Evolutionary conservation across 2,888 invertebrate genomes (phyloP).

Genomic region (Trichopria drosophilae): DNA sequence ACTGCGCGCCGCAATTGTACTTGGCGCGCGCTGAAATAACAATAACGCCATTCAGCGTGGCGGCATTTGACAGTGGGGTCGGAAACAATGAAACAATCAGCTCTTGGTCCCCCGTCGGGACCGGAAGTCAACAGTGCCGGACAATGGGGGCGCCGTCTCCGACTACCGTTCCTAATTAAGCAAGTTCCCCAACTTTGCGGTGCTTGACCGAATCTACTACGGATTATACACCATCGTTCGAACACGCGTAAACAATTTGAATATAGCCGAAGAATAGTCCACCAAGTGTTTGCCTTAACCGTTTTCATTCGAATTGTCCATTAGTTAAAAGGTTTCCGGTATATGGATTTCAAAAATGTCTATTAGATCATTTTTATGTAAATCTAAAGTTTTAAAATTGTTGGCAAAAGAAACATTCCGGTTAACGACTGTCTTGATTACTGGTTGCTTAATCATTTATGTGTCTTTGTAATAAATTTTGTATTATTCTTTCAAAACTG

Average conservation of each 20-base stretch:
- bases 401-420: no score
- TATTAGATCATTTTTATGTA: no score
- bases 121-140: slow-evolving; percentile 55
- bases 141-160: slow-evolving; percentile 49
- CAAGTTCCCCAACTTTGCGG: slow-evolving; percentile 48
- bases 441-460: no score
- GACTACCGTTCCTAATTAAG: slow-evolving; percentile 51
- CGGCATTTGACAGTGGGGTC: slow-evolving; percentile 53
- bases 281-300: no score
- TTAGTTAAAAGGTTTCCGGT: neutral
- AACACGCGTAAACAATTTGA: slow-evolving; percentile 18
- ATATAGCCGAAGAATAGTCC: no score
- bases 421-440: no score
- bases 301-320: no score
- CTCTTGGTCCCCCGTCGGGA: slow-evolving; percentile 42
- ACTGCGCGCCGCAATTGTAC: slow-evolving; percentile 40
- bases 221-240: neutral
- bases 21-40: slow-evolving; percentile 49
- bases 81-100: slow-evolving; percentile 58
- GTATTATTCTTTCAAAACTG: no score
- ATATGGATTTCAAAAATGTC: neutral
- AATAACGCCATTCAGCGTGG: slow-evolving; percentile 51
- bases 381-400: no score
- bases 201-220: slow-evolving; percentile 35
- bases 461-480: no score